These are phyloP conservation scores for Xiphophorus maculatus DNA, from an alignment of 2,113 vertebrate genomes.

Conservation along the genomic window DNA sequence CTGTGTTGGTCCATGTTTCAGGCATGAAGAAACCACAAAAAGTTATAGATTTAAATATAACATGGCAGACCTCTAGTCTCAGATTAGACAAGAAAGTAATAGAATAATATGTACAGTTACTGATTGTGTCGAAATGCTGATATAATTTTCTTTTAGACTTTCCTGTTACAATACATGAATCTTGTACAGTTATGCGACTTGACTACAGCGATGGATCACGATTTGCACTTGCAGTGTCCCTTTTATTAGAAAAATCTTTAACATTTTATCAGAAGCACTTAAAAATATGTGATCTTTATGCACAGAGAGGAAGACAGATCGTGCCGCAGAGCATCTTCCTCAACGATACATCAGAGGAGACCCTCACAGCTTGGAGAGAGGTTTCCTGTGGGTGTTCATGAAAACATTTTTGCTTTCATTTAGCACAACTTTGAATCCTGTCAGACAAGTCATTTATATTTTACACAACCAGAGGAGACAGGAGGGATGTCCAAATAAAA, in stretches of 20 bases:
- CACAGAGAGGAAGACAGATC: neutral
- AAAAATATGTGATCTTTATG: neutral
- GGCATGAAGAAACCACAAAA: no score
- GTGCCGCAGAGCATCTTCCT: neutral
- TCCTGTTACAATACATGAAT: neutral
- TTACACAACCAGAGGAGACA: slow-evolving; percentile 6
- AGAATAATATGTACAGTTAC: no score
- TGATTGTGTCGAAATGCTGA: neutral
- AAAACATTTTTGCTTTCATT: slow-evolving; percentile 27
- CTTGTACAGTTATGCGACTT: neutral
- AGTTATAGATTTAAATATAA: no score
- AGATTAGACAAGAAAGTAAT: no score
- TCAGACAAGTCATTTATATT: slow-evolving; percentile 7
- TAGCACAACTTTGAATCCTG: slow-evolving; percentile 16
- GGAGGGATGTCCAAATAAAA: neutral
- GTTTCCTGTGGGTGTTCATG: slow-evolving; percentile 15
- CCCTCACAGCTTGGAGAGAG: slow-evolving; percentile 6
- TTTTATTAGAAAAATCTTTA: neutral
- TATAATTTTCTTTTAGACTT: neutral
- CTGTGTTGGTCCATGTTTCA: no score
- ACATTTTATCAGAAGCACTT: neutral
- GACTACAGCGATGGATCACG: neutral
- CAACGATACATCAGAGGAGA: neutral
- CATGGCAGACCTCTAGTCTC: no score
- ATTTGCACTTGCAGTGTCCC: neutral